phyloP scores from a whole-genome alignment of 2,113 vertebrate species.

The Silurus glanis region DNA sequence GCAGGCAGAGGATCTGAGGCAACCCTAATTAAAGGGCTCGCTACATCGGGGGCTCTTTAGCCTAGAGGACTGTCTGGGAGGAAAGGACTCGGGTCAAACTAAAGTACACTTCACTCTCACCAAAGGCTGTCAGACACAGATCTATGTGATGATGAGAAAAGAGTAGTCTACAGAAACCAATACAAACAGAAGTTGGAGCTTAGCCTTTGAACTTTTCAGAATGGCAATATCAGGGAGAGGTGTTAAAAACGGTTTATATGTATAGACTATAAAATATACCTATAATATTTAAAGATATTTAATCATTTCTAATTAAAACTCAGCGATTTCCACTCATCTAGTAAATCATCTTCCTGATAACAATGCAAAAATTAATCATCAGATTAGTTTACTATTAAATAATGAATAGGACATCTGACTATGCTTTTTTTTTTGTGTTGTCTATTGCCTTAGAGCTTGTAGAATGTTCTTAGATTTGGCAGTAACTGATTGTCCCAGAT shows the following conservation, averaged over 20 bases:
- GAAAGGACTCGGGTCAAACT: constrained; percentile 28
- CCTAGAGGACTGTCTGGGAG: constrained; percentile 29
- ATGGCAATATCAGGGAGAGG: not conserved
- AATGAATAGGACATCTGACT: not conserved
- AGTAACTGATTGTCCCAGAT: constrained; percentile 20
- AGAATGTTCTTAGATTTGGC: constrained; percentile 8
- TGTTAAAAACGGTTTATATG: not conserved
- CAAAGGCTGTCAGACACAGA: constrained; percentile 2
- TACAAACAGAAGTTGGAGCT: not conserved
- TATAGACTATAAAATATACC: too few relatives aligned
- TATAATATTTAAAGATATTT: not conserved
- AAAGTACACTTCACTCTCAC: constrained; percentile 27
- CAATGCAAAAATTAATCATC: not conserved
- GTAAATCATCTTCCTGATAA: not conserved
- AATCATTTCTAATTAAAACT: not conserved
- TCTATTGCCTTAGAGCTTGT: not conserved
- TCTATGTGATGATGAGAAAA: constrained; percentile 4
- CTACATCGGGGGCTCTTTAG: constrained; percentile 8
- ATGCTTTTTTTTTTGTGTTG: not conserved
- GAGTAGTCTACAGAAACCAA: not conserved
- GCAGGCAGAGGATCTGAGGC: constrained; percentile 26
- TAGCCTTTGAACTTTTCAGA: constrained; percentile 14
- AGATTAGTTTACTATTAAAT: not conserved
- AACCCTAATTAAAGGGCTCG: constrained; percentile 35
- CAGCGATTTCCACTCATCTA: not conserved